Conservation (phyloP, 2,113 vertebrate genomes). For the Xenus cinereus region DNA sequence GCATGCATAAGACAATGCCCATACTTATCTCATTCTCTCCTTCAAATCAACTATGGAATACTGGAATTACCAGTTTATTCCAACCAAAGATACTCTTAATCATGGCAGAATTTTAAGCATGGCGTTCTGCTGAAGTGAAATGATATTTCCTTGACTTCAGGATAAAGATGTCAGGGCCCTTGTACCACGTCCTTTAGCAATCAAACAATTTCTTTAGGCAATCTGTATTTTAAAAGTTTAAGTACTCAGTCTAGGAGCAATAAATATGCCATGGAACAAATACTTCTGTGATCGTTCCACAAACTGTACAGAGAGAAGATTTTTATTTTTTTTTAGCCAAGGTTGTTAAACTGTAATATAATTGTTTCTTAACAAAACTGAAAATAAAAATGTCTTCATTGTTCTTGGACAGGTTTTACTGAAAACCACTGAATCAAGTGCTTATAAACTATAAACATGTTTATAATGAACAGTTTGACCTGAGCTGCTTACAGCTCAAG, state of each 20-base stretch:
- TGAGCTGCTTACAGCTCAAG: not conserved
- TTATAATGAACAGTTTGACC: not conserved
- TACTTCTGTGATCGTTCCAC: not conserved
- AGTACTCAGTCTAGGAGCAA: not conserved
- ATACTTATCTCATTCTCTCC: not conserved
- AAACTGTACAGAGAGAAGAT: not conserved
- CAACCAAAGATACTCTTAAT: not conserved
- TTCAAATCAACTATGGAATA: not conserved
- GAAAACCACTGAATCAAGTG: not conserved
- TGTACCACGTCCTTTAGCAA: not conserved
- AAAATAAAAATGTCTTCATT: not conserved
- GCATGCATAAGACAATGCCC: not conserved
- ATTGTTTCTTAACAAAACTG: not conserved
- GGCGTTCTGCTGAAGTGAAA: not conserved
- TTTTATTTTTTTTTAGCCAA: not conserved
- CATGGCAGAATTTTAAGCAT: not conserved
- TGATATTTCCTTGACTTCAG: not conserved
- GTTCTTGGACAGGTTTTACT: not conserved
- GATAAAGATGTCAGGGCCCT: not conserved
- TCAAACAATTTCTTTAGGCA: not conserved
- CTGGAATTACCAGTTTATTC: not conserved
- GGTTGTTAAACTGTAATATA: not conserved
- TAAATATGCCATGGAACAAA: not conserved
- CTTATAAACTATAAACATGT: not conserved
- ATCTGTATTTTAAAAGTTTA: not conserved